phyloP scores from a whole-genome alignment of 2,797 vertebrate genomes.

The Gadopsis bispinosus region DNA sequence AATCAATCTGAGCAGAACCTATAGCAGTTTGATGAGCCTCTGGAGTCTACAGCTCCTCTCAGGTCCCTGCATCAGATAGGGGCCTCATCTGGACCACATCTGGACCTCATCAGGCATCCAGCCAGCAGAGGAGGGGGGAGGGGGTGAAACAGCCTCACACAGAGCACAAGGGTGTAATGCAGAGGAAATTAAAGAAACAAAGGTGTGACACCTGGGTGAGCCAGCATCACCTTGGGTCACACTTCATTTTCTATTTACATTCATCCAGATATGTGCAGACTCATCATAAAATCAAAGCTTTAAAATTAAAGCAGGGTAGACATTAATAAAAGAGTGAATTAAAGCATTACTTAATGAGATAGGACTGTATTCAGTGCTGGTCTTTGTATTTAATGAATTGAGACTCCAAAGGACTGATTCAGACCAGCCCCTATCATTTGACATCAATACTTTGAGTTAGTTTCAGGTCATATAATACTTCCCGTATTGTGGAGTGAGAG shows the following conservation, averaged over 20 bases:
- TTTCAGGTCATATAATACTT: constrained; percentile 74
- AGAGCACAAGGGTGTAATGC: constrained; percentile 48
- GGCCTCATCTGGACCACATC: constrained; percentile 81
- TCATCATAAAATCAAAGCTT: constrained; percentile 31
- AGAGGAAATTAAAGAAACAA: constrained; percentile 78
- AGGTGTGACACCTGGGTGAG: constrained; percentile 77
- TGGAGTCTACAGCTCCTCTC: constrained; percentile 57
- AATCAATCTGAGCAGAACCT: constrained; percentile 54
- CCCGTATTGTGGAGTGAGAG: constrained; percentile 62
- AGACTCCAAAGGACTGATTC: constrained; percentile 58
- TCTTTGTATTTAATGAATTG: constrained; percentile 51
- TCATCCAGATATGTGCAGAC: constrained; percentile 54
- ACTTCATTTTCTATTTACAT: constrained; percentile 60
- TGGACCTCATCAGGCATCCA: constrained; percentile 75
- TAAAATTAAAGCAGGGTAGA: neutral
- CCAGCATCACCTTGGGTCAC: constrained; percentile 52
- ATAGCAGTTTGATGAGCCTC: constrained; percentile 62
- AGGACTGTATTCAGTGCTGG: constrained; percentile 31
- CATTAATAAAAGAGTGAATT: constrained; percentile 12
- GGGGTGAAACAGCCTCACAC: constrained; percentile 66
- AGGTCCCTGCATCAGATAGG: constrained; percentile 52
- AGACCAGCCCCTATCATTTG: constrained; percentile 62
- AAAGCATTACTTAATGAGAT: constrained; percentile 16
- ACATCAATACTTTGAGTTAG: constrained; percentile 68
- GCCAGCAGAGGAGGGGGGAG: constrained; percentile 47